Base-by-base conservation (phyloP, 2,888 invertebrate species). In the Cryptus armator region DNA sequence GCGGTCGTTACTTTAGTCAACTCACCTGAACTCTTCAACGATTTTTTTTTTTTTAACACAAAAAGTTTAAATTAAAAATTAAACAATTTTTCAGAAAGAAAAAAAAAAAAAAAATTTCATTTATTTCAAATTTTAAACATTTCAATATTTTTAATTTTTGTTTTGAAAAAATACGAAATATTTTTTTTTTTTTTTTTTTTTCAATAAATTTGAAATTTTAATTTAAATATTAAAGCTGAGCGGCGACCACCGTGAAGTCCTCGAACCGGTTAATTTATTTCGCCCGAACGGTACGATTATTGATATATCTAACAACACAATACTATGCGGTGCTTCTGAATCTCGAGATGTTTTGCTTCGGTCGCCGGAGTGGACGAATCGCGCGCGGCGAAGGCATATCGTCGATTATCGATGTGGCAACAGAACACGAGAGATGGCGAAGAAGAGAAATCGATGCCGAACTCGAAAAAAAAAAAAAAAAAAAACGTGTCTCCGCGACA, bases 191-290 rank as follows among this genome's bases (percentile, higher is more conserved):
- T 48, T 14, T 48, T 10, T 14, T 37, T 37, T 9, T 4, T 37
- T 37, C 37, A 1, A 7, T 37, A 7, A 37, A 7, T 5, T 9
- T 7, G n/a, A 1, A 48, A 48, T 10, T 10, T 48, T 0, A 48
- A 48, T 48, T 7, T 37, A 7, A 48, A 48, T 48, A 48, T 48
- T 12, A 9, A 37, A n/a, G n/a, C n/a, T n/a, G n/a, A n/a, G 16
- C 32, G 14, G 68, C 68, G 84, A 81, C 84, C 84, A 84, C 84
- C 84, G 77, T 72, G 81, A 77, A 72, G 67, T 10, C 51, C 62
- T 43, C 81, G 51, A 81, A 84, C 84, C 84, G 81, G 84, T 84
- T 48, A 62, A 67, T 72, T 84, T 77, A 84, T 84, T 84, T 81
- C 84, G 84, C 81, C 46, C 66, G 67, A 81, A 84, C 44, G 81